A percentile compares a stretch with the other conserved stretches of the same genome.
phyloP scores from a whole-genome alignment of 1,140 invertebrate species.

The Papilio dardanus region DNA sequence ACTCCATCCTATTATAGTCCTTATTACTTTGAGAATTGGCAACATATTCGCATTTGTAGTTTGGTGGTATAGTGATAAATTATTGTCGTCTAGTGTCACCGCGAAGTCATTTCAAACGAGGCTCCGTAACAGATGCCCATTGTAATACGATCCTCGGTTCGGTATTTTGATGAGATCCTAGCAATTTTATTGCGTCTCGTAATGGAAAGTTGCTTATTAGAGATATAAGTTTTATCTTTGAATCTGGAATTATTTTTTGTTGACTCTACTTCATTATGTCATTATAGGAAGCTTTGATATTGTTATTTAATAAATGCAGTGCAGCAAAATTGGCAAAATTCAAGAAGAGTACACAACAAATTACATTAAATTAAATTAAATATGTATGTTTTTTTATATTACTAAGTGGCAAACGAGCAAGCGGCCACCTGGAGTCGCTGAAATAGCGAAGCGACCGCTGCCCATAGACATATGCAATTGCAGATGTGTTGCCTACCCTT shows the following conservation, averaged over 20 bases:
- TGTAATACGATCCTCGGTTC: conserved; percentile 71
- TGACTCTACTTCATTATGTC: conserved; percentile 18
- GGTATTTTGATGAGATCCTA: conserved; percentile 76
- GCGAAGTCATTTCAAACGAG: conserved; percentile 63
- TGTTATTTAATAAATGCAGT: conserved; percentile 28
- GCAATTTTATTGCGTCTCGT: conserved; percentile 70
- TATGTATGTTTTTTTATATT: too few species aligned
- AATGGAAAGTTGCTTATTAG: conserved; percentile 67
- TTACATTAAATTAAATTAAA: too few species aligned
- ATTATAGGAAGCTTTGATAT: conserved; percentile 28
- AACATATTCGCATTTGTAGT: conserved; percentile 8
- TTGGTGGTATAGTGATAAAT: not conserved
- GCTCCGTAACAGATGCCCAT: conserved; percentile 66
- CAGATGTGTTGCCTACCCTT: too few species aligned
- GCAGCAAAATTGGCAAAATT: not conserved
- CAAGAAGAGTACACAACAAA: too few species aligned
- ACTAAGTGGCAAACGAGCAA: too few species aligned
- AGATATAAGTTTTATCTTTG: conserved; percentile 51
- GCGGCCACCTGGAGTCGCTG: too few species aligned
- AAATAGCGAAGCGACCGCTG: too few species aligned
- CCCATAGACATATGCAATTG: too few species aligned
- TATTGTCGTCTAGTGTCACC: conserved; percentile 42
- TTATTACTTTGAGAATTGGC: not conserved
- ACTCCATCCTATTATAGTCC: conserved; percentile 35
- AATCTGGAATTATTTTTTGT: conserved; percentile 6